Base-by-base conservation (phyloP, 2,888 invertebrate species). In the Calliphora vomitoria region DNA sequence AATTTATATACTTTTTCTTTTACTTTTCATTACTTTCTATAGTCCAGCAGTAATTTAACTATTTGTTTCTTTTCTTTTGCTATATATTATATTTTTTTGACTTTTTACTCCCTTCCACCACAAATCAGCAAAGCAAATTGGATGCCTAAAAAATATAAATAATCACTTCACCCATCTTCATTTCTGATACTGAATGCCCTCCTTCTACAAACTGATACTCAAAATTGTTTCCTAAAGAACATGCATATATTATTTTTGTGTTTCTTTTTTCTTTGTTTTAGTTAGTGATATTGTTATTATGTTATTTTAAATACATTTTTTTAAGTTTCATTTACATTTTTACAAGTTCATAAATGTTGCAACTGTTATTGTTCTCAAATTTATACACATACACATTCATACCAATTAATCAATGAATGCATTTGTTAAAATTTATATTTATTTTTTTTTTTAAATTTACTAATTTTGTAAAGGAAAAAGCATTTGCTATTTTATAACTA, bases 81-180 rank as follows among this genome's bases (percentile, higher is more conserved):
- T 18, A 44, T 64, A 13, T 60, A 41, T 69, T 60, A n/a, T 10
- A n/a, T 10, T 35, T 35, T 68, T 60, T 60, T 53, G 5, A 18
- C 10, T 58, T 31, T 44, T 18, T 4, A 55, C 11, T 25, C 25
- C 18, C 50, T 41, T 38, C n/a, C 18, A 35, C 44, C 41, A 35
- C 69, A 74, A 82, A 87, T 74, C 71, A 87, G 87, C 87, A 82
- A 78, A 78, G 74, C 72, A 87, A 87, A 87, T 87, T 85, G 87
- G 85, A 87, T 82, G 82, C 69, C 74, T 85, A 85, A 87, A 82
- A 25, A 64, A 60, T 11, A 62, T 35, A 35, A 44, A 15, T 64
- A 44, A 15, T 64, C 8, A 58, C 58, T 60, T 68, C 44, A 25
- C 11, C 4, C 82, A 79, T 47, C 66, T 69, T 74, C 8, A 69